Evolutionary conservation across 2,888 invertebrate genomes (phyloP).

Genomic region (Dyspetes luteomarginatus): DNA sequence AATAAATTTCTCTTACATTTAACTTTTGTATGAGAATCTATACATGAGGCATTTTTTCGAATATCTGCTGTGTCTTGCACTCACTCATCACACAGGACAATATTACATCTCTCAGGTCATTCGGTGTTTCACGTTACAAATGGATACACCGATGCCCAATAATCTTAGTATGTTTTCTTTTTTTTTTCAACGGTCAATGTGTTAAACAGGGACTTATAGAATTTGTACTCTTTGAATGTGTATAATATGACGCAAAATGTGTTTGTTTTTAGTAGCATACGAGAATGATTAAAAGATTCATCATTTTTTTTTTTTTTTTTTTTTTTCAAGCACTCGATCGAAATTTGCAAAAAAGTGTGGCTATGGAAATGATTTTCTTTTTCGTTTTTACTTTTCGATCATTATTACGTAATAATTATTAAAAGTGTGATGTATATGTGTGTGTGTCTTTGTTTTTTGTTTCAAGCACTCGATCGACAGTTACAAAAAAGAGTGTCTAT

Average conservation of each 20-base stretch:
- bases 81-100: constrained; percentile 19
- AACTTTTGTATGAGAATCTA: no score
- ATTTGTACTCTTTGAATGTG: constrained; percentile 89
- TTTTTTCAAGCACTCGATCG: constrained; percentile 32
- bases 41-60: background rate
- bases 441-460: constrained; percentile 50
- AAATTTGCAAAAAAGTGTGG: constrained; percentile 38
- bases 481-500: constrained; percentile 49
- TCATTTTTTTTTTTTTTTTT: constrained; percentile 50
- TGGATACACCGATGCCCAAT: constrained; percentile 40
- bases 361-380: constrained; percentile 50
- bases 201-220: constrained; percentile 86
- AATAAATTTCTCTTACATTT: no score
- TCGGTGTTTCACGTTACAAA: constrained; percentile 23
- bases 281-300: constrained; percentile 54
- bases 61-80: background rate
- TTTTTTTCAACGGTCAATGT: constrained; percentile 63
- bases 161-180: constrained; percentile 45
- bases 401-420: constrained; percentile 72
- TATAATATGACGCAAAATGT: constrained; percentile 63
- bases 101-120: background rate
- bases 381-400: constrained; percentile 62
- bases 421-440: constrained; percentile 35
- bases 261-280: constrained; percentile 64
- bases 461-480: constrained; percentile 14